phyloP scores from a whole-genome alignment of 2,113 vertebrate genomes.

The Tyrannus savana region DNA sequence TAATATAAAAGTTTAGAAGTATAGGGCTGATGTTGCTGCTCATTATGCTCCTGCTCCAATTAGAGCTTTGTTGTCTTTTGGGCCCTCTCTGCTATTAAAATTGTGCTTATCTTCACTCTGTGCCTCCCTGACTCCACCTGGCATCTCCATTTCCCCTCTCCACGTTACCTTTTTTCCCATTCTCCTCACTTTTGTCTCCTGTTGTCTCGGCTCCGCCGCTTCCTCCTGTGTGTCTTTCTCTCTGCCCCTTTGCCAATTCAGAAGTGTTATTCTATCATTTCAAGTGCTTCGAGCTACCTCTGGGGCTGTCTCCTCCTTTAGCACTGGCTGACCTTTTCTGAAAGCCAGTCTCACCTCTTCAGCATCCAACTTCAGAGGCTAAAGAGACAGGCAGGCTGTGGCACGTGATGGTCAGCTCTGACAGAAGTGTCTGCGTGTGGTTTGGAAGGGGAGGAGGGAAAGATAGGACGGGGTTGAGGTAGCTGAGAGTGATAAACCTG shows the following conservation, averaged over 20 bases:
- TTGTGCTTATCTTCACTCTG: not conserved
- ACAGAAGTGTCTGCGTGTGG: not conserved
- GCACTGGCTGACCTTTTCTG: constrained; percentile 31
- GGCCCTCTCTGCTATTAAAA: not conserved
- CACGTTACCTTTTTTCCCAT: not conserved
- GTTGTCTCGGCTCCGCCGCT: not conserved
- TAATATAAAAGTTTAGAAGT: not conserved
- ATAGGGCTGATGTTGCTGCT: not conserved
- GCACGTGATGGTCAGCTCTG: not conserved
- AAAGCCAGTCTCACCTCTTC: constrained; percentile 5
- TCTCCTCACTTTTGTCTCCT: not conserved
- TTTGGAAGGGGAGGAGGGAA: not conserved
- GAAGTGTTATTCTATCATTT: not conserved
- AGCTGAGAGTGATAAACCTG: not conserved
- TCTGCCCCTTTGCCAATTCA: not conserved
- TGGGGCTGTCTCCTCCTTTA: constrained; percentile 17
- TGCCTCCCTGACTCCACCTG: not conserved
- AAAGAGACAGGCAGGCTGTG: not conserved
- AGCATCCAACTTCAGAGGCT: not conserved
- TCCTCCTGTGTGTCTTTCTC: not conserved
- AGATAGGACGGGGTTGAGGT: not conserved
- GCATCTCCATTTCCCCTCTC: not conserved
- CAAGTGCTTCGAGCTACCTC: not conserved
- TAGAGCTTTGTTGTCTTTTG: not conserved
- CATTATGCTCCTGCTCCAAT: not conserved